Base-by-base conservation (phyloP, 2,888 invertebrate species). In the Cyrtodaria siliqua region DNA sequence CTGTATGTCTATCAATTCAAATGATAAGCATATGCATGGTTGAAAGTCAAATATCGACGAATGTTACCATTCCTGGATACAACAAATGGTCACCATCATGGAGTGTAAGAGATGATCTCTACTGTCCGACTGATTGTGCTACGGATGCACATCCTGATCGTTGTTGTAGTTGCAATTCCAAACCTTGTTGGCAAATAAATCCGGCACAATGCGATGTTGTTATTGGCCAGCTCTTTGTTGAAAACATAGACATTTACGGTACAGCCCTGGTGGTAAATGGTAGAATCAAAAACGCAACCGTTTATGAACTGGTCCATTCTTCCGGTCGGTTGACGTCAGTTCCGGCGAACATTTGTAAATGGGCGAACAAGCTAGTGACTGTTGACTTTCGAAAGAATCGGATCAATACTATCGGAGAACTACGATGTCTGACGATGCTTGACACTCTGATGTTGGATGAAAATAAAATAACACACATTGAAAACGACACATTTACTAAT, bases 151-250 rank as follows among this genome's bases (percentile, higher is more conserved):
- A 47, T 27, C 61, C 64, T 2, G 20, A 64, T 20, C 33, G 33
- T 8, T 76, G 76, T 26, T 76, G 76, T 27, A 18, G 53, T 9
- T 76, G 76, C 20, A 2, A 55, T n/a, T 59, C 76, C 8, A 24
- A 55, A 52, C 69, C 57, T 1, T 76, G 76, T 27, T 70, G 70
- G 70, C 44, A 70, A 38, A 60, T 70, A 1, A 42, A 70, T n/a
- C 2, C 61, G 1, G 47, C 50, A 16, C 40, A 64, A 2, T 76
- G 76, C 49, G 61, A 50, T 6, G 66, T 66, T 1, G 61, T 42
- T 2, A 27, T 76, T 16, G 64, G 16, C 1, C 29, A 64, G 12
- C 42, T 71, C 16, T n/a, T 29, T 33, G 38, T 71, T 12, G 76
- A 76, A 44, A 56, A 57, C 27, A 52, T 23, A 12, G 62, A 70